A percentile compares a stretch with the other conserved stretches of the same genome.
These are phyloP conservation scores for Manis pentadactyla DNA, from an alignment of 2,797 vertebrate genomes.

Conservation along the genomic window DNA sequence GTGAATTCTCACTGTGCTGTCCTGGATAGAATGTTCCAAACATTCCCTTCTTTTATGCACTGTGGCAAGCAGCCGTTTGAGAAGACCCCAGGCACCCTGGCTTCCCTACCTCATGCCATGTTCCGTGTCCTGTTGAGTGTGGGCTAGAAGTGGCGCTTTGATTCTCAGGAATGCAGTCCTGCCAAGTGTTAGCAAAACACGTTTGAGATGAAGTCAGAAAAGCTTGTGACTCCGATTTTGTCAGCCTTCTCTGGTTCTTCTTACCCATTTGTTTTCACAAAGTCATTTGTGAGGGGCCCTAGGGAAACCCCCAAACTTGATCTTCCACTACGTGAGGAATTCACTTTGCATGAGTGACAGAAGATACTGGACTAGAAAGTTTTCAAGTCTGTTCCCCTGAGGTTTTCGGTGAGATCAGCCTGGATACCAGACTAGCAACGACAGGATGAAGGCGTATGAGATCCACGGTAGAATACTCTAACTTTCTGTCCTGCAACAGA, in stretches of 20 bases:
- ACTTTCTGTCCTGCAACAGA: background rate
- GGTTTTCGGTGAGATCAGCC: background rate
- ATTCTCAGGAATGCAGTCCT: background rate
- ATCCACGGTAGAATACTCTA: too few species aligned
- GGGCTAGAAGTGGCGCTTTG: fast-evolving
- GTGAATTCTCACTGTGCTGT: background rate
- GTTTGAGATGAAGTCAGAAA: too few species aligned
- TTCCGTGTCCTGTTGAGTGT: fast-evolving
- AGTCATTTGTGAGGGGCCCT: background rate
- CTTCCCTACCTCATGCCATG: fast-evolving
- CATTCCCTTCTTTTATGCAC: background rate
- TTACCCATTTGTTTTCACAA: background rate
- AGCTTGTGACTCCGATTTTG: background rate
- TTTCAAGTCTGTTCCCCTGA: background rate
- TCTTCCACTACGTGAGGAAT: background rate
- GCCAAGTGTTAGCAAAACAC: too few species aligned
- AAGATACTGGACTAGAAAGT: background rate
- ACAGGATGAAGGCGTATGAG: background rate
- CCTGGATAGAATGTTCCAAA: background rate
- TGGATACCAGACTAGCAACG: background rate
- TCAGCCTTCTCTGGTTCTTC: background rate
- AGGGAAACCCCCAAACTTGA: background rate
- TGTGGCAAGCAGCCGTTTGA: background rate
- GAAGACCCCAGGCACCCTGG: background rate
- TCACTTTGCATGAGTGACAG: background rate